phyloP scores from a whole-genome alignment of 1,140 invertebrate species.

The Amyelois transitella region DNA sequence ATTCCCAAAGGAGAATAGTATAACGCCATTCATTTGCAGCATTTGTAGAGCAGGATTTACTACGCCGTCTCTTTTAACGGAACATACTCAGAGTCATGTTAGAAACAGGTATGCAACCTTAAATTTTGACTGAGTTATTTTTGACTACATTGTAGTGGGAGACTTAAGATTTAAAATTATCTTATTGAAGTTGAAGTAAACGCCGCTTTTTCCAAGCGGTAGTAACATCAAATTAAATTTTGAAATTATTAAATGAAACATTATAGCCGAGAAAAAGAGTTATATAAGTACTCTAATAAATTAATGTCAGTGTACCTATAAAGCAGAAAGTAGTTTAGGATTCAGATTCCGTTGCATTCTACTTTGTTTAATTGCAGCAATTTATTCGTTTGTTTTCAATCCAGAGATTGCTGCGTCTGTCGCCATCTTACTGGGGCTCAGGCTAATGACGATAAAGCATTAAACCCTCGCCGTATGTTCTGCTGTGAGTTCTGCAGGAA shows the following conservation, averaged over 20 bases:
- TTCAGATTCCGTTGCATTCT: no score
- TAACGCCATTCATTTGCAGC: constrained; percentile 37
- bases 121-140: not conserved
- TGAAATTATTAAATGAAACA: no score
- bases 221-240: no score
- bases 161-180: no score
- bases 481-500: constrained; percentile 46
- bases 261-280: no score
- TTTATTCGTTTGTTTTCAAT: constrained; percentile 8
- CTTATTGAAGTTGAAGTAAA: no score
- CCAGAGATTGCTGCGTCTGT: constrained; percentile 52
- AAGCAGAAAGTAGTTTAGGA: no score
- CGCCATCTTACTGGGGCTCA: constrained; percentile 34
- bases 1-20: not conserved
- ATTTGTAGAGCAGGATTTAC: constrained; percentile 47
- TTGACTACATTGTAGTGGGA: no score
- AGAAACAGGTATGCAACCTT: constrained; percentile 39
- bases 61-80: constrained; percentile 39
- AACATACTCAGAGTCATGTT: constrained; percentile 46
- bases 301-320: no score
- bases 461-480: constrained; percentile 24
- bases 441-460: not conserved
- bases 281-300: no score
- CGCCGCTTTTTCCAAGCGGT: no score
- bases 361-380: not conserved